A percentile compares a stretch with the other conserved stretches of the same genome.
Evolutionary conservation across 2,888 invertebrate species (phyloP).

Genomic region (Mythimna pallens): DNA sequence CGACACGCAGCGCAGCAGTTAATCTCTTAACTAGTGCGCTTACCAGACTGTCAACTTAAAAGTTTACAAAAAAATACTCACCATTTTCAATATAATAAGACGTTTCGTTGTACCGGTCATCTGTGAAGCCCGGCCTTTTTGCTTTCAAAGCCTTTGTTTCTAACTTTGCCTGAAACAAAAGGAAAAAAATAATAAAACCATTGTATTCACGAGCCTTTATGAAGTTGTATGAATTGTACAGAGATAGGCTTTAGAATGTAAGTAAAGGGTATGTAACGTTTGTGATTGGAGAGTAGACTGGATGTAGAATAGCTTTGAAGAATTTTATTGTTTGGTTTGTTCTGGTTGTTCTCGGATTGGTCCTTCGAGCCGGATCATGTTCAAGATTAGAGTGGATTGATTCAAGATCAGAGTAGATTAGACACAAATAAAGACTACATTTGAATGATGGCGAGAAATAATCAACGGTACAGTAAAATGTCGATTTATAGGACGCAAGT

Average conservation of each 20-base stretch:
- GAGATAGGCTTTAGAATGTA: conserved; percentile 40
- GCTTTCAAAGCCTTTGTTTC: conserved; percentile 97
- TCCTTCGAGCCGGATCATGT: no score
- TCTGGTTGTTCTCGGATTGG: no score
- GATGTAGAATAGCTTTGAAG: neutral
- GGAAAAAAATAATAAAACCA: conserved; percentile 57
- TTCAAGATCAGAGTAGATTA: no score
- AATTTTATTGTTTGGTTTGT: neutral
- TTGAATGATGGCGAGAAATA: no score
- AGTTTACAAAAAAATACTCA: conserved; percentile 84
- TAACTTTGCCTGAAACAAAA: conserved; percentile 95
- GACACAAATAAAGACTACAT: no score
- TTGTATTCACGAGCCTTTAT: conserved; percentile 53
- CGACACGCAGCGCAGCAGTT: no score
- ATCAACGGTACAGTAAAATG: no score
- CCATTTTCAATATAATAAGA: conserved; percentile 99
- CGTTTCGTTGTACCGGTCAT: conserved; percentile 98
- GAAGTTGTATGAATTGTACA: conserved; percentile 54
- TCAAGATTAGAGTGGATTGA: no score
- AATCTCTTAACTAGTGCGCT: no score
- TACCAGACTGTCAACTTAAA: neutral
- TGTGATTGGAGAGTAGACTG: neutral
- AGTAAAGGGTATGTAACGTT: conserved; percentile 15
- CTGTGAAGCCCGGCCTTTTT: conserved; percentile 97
- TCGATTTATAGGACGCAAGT: no score